Percentiles rank a stretch among this genome's conserved stretches.
phyloP scores from a whole-genome alignment of 2,113 vertebrate species.

The Rhombomys opimus region DNA sequence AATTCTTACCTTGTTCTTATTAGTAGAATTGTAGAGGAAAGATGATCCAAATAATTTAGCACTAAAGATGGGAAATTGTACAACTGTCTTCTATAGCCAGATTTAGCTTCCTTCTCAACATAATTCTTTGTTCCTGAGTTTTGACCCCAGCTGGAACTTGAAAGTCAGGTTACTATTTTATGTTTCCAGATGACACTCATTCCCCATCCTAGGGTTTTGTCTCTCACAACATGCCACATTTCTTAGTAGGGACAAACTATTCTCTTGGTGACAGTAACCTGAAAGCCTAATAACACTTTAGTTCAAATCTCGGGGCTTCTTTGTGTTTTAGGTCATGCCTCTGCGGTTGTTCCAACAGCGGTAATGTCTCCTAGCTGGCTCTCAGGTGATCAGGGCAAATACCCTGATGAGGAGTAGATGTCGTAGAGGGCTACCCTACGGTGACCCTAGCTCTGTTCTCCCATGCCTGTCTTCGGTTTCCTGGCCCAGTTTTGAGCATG shows the following conservation, averaged over 20 bases:
- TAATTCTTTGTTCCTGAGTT: not conserved
- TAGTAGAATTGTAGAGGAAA: not conserved
- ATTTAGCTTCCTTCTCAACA: not conserved
- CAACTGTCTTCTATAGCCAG: not conserved
- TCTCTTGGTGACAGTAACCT: not conserved
- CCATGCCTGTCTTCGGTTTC: not conserved
- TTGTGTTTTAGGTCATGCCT: not conserved
- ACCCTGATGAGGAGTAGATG: no score
- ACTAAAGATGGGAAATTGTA: not conserved
- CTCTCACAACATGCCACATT: accelerated
- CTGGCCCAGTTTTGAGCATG: accelerated
- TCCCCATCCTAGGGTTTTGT: not conserved
- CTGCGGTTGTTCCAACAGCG: no score
- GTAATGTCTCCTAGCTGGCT: not conserved
- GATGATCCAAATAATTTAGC: not conserved
- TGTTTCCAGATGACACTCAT: not conserved
- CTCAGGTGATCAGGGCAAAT: accelerated
- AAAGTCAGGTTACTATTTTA: not conserved
- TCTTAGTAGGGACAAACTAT: not conserved
- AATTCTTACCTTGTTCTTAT: not conserved
- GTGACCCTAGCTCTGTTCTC: not conserved
- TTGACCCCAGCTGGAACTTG: not conserved
- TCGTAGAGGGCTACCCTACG: accelerated
- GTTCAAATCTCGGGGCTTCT: not conserved
- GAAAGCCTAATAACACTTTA: not conserved